Percentiles rank a stretch among this genome's conserved stretches.
These are phyloP conservation scores for Octomys mimax DNA, from an alignment of 2,797 vertebrate species.

Conservation along the genomic window DNA sequence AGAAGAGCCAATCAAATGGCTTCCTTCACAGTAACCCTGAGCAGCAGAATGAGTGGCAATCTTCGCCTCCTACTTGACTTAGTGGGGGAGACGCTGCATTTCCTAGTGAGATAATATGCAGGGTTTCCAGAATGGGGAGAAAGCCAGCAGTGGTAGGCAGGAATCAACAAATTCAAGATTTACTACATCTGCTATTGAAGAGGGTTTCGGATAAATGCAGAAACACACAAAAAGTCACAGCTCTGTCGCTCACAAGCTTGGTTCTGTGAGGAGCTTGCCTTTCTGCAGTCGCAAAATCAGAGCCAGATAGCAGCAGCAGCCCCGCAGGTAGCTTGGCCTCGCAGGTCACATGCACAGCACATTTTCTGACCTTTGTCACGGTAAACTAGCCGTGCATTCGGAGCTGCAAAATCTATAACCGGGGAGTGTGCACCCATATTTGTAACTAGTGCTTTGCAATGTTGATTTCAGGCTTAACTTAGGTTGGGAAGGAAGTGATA, in stretches of 20 bases:
- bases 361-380: not conserved
- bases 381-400: not conserved
- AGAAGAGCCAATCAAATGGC: not conserved
- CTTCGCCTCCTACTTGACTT: not conserved
- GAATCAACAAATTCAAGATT: not conserved
- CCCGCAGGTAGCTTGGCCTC: not conserved
- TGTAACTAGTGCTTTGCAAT: not conserved
- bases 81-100: not conserved
- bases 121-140: not conserved
- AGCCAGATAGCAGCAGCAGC: no score
- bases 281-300: not conserved
- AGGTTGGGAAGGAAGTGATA: not conserved
- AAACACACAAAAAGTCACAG: not conserved
- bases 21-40: not conserved
- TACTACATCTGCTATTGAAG: not conserved
- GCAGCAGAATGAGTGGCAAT: not conserved
- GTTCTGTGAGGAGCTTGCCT: rapidly evolving
- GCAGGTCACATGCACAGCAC: no score
- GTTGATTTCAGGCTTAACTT: not conserved
- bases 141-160: not conserved
- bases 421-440: not conserved
- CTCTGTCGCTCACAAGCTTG: not conserved
- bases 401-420: not conserved
- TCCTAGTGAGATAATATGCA: not conserved
- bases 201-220: not conserved